Evolutionary conservation across 2,888 invertebrate species (phyloP).

Genomic region (Nemotelus pantherinus): DNA sequence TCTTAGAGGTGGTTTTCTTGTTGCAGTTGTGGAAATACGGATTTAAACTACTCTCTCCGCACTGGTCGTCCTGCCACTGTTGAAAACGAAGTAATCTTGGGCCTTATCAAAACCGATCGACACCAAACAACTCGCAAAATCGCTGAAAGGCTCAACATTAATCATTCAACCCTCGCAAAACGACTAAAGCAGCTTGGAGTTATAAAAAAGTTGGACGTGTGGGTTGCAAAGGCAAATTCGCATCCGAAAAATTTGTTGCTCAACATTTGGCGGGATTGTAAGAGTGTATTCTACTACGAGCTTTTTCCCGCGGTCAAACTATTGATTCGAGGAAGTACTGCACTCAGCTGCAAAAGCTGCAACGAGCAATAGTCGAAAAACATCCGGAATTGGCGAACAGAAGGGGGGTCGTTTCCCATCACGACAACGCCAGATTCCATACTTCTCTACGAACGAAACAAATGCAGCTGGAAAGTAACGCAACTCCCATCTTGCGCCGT

Average conservation of each 20-base stretch:
- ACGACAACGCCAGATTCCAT: too few relatives aligned
- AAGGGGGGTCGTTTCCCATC: not conserved
- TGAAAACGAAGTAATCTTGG: not conserved
- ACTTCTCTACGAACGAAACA: not conserved
- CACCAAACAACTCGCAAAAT: not conserved
- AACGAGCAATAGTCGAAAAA: slow-evolving; percentile 1
- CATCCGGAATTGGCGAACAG: not conserved
- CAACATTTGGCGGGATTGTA: not conserved
- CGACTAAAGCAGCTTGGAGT: not conserved
- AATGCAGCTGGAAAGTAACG: not conserved
- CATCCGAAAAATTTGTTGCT: not conserved
- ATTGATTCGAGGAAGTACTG: not conserved
- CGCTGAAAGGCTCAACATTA: not conserved
- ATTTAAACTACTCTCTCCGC: not conserved
- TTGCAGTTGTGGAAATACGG: too few relatives aligned
- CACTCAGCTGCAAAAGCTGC: not conserved
- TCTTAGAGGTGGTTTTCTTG: not conserved
- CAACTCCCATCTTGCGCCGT: not conserved
- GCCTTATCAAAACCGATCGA: not conserved
- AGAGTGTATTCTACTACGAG: not conserved
- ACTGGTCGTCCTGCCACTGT: not conserved
- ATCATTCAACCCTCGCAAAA: not conserved
- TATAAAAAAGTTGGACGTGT: not conserved
- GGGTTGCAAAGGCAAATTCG: too few relatives aligned
- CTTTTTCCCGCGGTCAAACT: not conserved